These are phyloP conservation scores for Cerceris ruficornis DNA, from an alignment of 2,888 invertebrate species.

Conservation along the genomic window DNA sequence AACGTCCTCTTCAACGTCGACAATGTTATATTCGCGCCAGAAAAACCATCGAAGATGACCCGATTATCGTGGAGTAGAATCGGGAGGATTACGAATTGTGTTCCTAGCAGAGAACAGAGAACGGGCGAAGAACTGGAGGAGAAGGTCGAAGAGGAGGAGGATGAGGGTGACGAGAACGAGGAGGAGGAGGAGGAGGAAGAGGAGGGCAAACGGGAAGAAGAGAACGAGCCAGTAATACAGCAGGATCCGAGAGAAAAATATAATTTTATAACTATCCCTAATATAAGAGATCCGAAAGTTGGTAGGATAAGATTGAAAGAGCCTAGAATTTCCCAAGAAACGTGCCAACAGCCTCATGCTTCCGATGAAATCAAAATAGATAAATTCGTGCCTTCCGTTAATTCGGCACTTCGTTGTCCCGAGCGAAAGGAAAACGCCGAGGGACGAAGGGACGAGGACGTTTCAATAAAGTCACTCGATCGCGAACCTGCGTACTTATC, in stretches of 20 bases:
- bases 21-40: conserved; percentile 79
- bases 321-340: conserved; percentile 63
- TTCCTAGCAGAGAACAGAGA: conserved; percentile 30
- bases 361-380: conserved; percentile 69
- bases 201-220: conserved; percentile 14
- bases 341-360: conserved; percentile 49
- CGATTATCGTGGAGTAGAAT: conserved; percentile 56
- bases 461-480: background rate
- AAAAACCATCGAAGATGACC: conserved; percentile 71
- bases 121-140: conserved; percentile 38
- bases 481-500: background rate
- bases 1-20: conserved; percentile 79
- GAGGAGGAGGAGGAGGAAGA: conserved; percentile 8
- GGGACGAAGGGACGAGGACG: background rate
- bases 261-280: conserved; percentile 79
- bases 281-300: conserved; percentile 74
- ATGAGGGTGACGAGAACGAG: conserved; percentile 21
- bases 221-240: conserved; percentile 61
- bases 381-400: conserved; percentile 58
- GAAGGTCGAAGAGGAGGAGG: conserved; percentile 22
- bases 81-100: conserved; percentile 51
- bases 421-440: background rate
- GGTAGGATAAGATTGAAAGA: conserved; percentile 64
- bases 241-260: conserved; percentile 62
- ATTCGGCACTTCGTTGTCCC: conserved; percentile 25